Evolutionary conservation across 2,797 vertebrate species (phyloP).

Genomic region (Peromyscus aztecus): DNA sequence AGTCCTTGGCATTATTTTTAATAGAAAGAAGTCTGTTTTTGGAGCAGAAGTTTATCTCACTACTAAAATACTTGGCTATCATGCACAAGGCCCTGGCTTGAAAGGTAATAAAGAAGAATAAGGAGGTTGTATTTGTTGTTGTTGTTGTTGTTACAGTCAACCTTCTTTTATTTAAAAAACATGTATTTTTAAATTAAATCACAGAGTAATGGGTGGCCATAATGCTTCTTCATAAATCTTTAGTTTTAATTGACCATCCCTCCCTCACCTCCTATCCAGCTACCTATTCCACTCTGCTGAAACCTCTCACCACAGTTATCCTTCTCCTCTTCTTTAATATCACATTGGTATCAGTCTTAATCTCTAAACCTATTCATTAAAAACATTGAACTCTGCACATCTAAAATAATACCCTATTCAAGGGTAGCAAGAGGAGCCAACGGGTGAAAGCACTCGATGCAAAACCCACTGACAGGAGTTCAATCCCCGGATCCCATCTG

Average conservation of each 20-base stretch:
- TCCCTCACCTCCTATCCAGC: too few species aligned
- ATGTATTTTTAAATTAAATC: neutral
- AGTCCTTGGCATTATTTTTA: neutral
- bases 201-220: neutral
- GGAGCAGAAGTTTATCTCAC: neutral
- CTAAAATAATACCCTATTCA: neutral
- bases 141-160: neutral
- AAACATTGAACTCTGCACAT: neutral
- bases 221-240: neutral
- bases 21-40: neutral
- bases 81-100: neutral
- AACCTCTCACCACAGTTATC: neutral
- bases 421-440: neutral
- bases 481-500: neutral
- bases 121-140: neutral
- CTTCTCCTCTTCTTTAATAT: neutral
- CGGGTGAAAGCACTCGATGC: neutral
- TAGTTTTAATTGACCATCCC: neutral
- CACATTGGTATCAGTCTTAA: neutral
- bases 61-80: neutral
- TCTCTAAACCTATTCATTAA: neutral
- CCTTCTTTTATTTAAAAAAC: neutral
- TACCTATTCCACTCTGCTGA: neutral
- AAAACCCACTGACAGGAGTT: neutral
- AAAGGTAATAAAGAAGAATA: neutral